Evolutionary conservation across 2,797 vertebrate genomes (phyloP).

Genomic region (Gymnothorax javanicus): DNA sequence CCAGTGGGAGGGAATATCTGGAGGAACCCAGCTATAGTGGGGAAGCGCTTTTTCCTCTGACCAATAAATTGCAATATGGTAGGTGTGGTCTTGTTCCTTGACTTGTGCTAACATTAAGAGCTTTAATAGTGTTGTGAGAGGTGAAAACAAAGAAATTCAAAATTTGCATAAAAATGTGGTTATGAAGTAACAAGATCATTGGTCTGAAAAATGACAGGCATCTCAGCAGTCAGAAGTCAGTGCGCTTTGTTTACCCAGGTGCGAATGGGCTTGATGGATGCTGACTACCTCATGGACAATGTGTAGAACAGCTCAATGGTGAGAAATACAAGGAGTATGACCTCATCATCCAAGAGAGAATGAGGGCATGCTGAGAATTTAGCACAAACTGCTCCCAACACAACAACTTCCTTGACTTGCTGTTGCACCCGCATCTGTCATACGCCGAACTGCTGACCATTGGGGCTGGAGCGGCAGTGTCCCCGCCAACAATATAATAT

Average conservation of each 20-base stretch:
- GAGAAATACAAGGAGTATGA: constrained; percentile 33
- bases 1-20: too few relatives aligned
- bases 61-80: too few relatives aligned
- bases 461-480: constrained; percentile 72
- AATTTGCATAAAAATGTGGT: not conserved
- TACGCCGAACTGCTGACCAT: constrained; percentile 70
- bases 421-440: constrained; percentile 70
- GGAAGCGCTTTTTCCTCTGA: too few relatives aligned
- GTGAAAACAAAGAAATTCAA: not conserved
- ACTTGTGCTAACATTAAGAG: too few relatives aligned
- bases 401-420: constrained; percentile 49
- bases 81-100: too few relatives aligned
- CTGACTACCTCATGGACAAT: constrained; percentile 23
- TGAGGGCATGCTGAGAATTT: constrained; percentile 67
- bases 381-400: constrained; percentile 55
- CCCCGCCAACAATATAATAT: constrained; percentile 71
- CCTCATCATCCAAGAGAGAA: constrained; percentile 62
- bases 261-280: constrained; percentile 27
- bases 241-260: constrained; percentile 12
- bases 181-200: not conserved
- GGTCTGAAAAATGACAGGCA: not conserved
- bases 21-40: too few relatives aligned
- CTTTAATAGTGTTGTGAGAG: too few relatives aligned
- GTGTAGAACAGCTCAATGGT: constrained; percentile 27
- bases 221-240: not conserved